Evolutionary conservation across 2,113 vertebrate species (phyloP).

Genomic region (Oostethus manadensis): DNA sequence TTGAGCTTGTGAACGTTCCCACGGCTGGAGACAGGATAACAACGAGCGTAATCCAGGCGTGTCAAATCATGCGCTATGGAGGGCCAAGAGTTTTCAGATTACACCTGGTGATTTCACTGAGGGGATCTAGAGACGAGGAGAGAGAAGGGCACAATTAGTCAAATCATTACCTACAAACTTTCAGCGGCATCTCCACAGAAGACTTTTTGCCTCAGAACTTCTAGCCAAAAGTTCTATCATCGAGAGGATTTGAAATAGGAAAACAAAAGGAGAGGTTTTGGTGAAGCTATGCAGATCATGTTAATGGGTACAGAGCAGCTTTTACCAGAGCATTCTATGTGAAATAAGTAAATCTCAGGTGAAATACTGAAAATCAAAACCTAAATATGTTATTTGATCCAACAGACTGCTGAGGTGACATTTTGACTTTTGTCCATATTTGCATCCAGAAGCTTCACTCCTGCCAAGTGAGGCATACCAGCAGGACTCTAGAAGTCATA

Average conservation of each 20-base stretch:
- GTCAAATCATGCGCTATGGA: constrained; percentile 22
- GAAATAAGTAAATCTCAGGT: too few relatives aligned
- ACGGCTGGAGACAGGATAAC: constrained; percentile 15
- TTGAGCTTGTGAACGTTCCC: constrained; percentile 22
- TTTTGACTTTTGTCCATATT: too few relatives aligned
- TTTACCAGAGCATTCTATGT: neutral
- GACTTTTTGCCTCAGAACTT: neutral
- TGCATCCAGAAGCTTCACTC: too few relatives aligned
- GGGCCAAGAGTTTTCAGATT: constrained; percentile 32
- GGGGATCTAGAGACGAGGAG: constrained; percentile 24
- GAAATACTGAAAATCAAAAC: too few relatives aligned
- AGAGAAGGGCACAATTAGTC: constrained; percentile 25
- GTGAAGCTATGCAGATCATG: neutral
- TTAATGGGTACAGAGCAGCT: neutral
- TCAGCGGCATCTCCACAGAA: constrained; percentile 6
- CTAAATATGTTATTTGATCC: neutral
- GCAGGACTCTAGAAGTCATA: too few relatives aligned
- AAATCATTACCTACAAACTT: constrained; percentile 16
- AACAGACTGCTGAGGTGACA: neutral
- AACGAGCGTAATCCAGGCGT: constrained; percentile 36
- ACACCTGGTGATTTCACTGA: constrained; percentile 40
- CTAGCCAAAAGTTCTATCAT: constrained; percentile 1
- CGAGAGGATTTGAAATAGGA: constrained; percentile 19
- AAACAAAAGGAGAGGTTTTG: neutral
- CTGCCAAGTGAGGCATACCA: too few relatives aligned